Evolutionary conservation across 2,113 vertebrate species (phyloP).

Genomic region (Tupaia chinensis): DNA sequence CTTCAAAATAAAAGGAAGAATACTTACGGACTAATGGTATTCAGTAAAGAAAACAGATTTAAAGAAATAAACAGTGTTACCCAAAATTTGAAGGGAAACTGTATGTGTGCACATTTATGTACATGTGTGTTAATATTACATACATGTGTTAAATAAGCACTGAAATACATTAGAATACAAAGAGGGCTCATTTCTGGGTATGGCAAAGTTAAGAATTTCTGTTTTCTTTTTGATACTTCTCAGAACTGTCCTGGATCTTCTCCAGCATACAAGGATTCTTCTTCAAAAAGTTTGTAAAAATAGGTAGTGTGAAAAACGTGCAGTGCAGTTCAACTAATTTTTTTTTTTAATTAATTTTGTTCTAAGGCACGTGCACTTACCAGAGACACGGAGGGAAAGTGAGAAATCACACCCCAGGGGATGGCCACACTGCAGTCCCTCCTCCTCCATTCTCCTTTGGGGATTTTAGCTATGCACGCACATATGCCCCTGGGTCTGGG

Average conservation of each 20-base stretch:
- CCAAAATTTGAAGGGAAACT: slow-evolving; percentile 8
- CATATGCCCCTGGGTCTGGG: too few species aligned
- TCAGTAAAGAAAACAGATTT: not conserved
- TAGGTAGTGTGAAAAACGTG: too few species aligned
- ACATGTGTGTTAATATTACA: not conserved
- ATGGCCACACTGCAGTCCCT: too few species aligned
- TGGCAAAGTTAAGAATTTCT: not conserved
- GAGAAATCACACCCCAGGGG: too few species aligned
- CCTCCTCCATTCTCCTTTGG: too few species aligned
- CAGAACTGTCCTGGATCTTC: slow-evolving; percentile 34
- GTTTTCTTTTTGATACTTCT: slow-evolving; percentile 39
- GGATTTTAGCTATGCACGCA: too few species aligned
- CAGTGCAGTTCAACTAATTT: too few species aligned
- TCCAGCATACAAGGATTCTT: not conserved
- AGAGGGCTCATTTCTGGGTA: not conserved
- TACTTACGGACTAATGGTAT: not conserved
- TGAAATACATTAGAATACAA: not conserved
- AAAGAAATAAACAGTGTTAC: not conserved
- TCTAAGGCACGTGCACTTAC: too few species aligned
- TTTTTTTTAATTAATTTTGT: too few species aligned
- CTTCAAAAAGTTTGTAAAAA: too few species aligned
- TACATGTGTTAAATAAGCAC: not conserved
- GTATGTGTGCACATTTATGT: too few species aligned
- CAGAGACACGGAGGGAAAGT: too few species aligned
- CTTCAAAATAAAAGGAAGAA: slow-evolving; percentile 14